These are phyloP conservation scores for Hypotaenidia okinawae DNA, from an alignment of 2,797 vertebrate species.

Conservation along the genomic window DNA sequence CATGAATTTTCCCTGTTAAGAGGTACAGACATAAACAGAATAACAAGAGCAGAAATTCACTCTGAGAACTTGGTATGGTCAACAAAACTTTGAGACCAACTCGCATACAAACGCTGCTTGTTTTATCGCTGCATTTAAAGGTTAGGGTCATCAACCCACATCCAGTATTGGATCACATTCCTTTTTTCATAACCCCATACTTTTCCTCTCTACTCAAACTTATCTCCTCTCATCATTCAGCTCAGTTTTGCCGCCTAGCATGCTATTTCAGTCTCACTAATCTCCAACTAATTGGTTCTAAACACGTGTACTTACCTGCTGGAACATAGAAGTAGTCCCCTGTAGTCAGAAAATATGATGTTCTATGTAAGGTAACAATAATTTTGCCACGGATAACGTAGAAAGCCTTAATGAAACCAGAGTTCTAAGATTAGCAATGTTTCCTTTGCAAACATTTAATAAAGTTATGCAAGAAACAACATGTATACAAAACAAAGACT, in stretches of 20 bases:
- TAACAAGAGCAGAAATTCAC: background rate
- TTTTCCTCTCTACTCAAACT: background rate
- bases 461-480: background rate
- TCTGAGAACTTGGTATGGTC: background rate
- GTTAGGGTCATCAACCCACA: background rate
- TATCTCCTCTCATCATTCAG: background rate
- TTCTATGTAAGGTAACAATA: slow-evolving; percentile 71
- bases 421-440: background rate
- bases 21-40: background rate
- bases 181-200: background rate
- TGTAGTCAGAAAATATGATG: slow-evolving; percentile 61
- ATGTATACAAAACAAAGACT: background rate
- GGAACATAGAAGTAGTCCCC: slow-evolving; percentile 80
- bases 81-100: background rate
- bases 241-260: background rate
- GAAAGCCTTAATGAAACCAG: slow-evolving; percentile 71
- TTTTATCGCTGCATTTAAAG: background rate
- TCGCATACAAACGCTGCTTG: background rate
- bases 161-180: background rate
- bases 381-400: slow-evolving; percentile 70
- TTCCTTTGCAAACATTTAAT: background rate
- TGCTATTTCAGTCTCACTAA: background rate
- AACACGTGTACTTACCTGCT: slow-evolving; percentile 65
- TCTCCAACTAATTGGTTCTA: background rate
- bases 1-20: background rate